Conservation (phyloP, 2,113 vertebrate species). For the Ophiodon elongatus region DNA sequence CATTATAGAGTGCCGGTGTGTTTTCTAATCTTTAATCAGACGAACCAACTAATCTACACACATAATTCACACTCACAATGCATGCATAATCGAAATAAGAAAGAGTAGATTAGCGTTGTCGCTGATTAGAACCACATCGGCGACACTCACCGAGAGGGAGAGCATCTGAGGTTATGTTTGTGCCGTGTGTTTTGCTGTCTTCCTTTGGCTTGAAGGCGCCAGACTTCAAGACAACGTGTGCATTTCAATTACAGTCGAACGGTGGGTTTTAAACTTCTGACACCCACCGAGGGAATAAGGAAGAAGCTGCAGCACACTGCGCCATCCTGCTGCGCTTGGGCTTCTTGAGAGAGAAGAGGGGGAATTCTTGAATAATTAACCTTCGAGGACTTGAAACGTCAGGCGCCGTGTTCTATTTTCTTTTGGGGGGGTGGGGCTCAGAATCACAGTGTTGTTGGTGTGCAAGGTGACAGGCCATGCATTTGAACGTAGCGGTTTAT, state of each 20-base stretch:
- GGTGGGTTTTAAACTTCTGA: slow-evolving; percentile 76
- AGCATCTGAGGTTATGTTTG: slow-evolving; percentile 44
- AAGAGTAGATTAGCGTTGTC: slow-evolving; percentile 44
- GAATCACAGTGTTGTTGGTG: neutral
- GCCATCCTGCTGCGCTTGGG: slow-evolving; percentile 60
- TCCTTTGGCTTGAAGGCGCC: slow-evolving; percentile 34
- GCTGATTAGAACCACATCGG: slow-evolving; percentile 58
- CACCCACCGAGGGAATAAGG: slow-evolving; percentile 77
- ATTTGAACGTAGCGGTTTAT: neutral
- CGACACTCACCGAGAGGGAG: slow-evolving; percentile 6
- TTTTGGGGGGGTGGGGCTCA: neutral
- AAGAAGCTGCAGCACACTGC: slow-evolving; percentile 46
- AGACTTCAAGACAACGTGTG: slow-evolving; percentile 65
- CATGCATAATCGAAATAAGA: slow-evolving; percentile 46
- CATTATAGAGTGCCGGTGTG: slow-evolving; percentile 3
- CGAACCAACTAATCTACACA: slow-evolving; percentile 22
- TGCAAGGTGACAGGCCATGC: neutral
- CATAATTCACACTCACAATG: slow-evolving; percentile 34
- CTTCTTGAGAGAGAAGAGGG: slow-evolving; percentile 60
- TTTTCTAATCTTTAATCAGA: slow-evolving; percentile 44
- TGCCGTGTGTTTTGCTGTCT: slow-evolving; percentile 47
- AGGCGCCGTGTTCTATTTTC: slow-evolving; percentile 55
- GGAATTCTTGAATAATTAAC: slow-evolving; percentile 80
- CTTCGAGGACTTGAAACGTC: slow-evolving; percentile 65
- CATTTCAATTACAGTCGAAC: slow-evolving; percentile 75